phyloP scores from a whole-genome alignment of 23 tunicate species.

The Ciona savignyi region DNA sequence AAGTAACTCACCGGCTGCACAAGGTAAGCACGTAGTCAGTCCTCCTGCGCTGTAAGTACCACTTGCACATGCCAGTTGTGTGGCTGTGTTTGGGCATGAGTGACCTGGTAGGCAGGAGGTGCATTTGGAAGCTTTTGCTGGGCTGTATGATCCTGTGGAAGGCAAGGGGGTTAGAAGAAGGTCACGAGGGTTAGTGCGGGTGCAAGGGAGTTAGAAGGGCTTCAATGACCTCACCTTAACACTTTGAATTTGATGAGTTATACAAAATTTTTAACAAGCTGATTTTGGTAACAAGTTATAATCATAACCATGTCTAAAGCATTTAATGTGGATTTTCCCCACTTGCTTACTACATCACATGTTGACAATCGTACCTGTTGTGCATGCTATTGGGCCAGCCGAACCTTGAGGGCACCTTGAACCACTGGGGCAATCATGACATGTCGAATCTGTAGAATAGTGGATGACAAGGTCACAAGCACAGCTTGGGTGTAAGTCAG shows the following conservation, averaged over 20 bases:
- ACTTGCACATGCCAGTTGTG: conserved; percentile 2
- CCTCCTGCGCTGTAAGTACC: conserved; percentile 80
- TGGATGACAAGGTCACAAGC: too few relatives aligned
- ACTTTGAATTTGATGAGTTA: too few relatives aligned
- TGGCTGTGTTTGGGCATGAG: conserved; percentile 7
- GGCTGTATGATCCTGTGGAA: conserved; percentile 44
- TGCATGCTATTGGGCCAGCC: conserved; percentile 14
- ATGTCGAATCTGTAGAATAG: conserved; percentile 17
- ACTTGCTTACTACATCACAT: not conserved
- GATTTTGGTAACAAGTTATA: too few relatives aligned
- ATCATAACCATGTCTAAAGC: too few relatives aligned
- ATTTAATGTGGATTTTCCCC: too few relatives aligned
- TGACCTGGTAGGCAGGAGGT: conserved; percentile 26
- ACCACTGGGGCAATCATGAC: conserved; percentile 41
- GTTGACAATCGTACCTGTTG: conserved; percentile 22
- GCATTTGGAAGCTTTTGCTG: conserved; percentile 12
- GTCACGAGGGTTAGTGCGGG: too few relatives aligned
- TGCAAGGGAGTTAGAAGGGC: too few relatives aligned
- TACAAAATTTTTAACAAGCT: too few relatives aligned
- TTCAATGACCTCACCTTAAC: too few relatives aligned
- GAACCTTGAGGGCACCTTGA: conserved; percentile 30
- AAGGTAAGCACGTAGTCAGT: conserved; percentile 16
- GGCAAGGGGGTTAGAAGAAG: conserved; percentile 26
- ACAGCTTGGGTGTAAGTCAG: too few relatives aligned
- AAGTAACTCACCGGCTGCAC: conserved; percentile 34